A percentile compares a stretch with the other conserved stretches of the same genome.
These are phyloP conservation scores for Chaetodon trifasciatus DNA, from an alignment of 2,797 vertebrate genomes.

Conservation along the genomic window DNA sequence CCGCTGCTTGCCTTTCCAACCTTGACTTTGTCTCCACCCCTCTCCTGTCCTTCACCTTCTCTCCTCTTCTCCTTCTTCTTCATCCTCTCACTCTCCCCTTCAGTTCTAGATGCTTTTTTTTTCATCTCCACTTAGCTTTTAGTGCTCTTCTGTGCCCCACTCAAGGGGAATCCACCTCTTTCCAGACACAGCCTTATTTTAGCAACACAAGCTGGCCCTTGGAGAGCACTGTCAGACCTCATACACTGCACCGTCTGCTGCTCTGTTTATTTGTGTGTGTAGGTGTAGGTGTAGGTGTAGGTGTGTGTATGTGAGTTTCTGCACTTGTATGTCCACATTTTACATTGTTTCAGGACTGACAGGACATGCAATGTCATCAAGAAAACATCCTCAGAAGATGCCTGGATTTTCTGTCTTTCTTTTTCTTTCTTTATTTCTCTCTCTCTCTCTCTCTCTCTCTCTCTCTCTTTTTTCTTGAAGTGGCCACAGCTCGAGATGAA, in stretches of 20 bases:
- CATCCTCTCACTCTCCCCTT: conserved; percentile 68
- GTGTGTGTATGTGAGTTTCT: conserved; percentile 12
- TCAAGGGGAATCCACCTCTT: conserved; percentile 82
- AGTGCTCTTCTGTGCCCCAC: conserved; percentile 81
- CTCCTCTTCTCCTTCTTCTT: conserved; percentile 35
- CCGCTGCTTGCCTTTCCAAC: background rate
- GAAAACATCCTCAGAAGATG: conserved; percentile 41
- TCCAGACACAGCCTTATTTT: conserved; percentile 83
- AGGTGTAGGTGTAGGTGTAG: conserved; percentile 3
- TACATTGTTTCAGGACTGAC: conserved; percentile 50
- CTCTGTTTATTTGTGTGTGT: conserved; percentile 7
- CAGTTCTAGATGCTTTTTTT: conserved; percentile 68
- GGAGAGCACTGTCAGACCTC: conserved; percentile 75
- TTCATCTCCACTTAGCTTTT: conserved; percentile 82
- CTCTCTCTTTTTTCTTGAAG: conserved; percentile 25
- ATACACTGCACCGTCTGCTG: conserved; percentile 64
- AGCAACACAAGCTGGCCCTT: conserved; percentile 79
- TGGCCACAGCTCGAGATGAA: conserved; percentile 73
- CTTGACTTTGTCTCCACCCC: conserved; percentile 43
- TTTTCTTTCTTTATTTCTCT: conserved; percentile 6
- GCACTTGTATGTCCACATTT: conserved; percentile 35
- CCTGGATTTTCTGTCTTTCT: conserved; percentile 2
- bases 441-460: background rate
- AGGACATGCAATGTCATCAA: conserved; percentile 56
- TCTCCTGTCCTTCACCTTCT: conserved; percentile 63